A percentile compares a stretch with the other conserved stretches of the same genome.
phyloP scores from a whole-genome alignment of 2,113 vertebrate genomes.

The Macrotis lagotis region DNA sequence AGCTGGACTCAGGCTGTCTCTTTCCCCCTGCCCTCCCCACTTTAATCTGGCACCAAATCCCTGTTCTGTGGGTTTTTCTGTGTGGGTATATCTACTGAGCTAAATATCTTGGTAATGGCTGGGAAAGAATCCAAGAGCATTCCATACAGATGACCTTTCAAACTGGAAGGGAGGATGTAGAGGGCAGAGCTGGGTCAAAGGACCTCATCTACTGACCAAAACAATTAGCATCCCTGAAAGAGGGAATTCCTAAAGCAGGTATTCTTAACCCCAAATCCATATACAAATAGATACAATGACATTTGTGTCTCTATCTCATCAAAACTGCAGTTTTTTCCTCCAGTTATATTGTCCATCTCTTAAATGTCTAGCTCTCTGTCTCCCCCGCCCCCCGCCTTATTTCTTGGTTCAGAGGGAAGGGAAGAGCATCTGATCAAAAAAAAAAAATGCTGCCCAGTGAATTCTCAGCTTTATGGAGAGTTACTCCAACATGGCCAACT shows the following conservation, averaged over 20 bases:
- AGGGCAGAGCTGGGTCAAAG: not conserved
- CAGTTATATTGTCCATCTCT: not conserved
- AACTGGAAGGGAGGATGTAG: not conserved
- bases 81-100: not conserved
- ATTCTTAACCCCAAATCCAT: not conserved
- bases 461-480: not conserved
- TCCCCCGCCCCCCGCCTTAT: not conserved
- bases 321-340: not conserved
- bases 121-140: not conserved
- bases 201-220: not conserved
- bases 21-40: not conserved
- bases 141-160: not conserved
- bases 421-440: not conserved
- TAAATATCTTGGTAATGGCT: not conserved
- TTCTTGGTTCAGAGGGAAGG: not conserved
- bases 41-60: not conserved
- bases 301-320: not conserved
- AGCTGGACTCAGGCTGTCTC: not conserved
- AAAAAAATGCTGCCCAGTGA: not conserved
- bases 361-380: not conserved
- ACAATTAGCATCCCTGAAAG: not conserved
- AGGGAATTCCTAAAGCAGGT: not conserved
- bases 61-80: not conserved
- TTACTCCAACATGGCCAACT: not conserved
- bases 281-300: not conserved